Evolutionary conservation across 2,797 vertebrate species (phyloP).

Genomic region (Calcarius lapponicus): DNA sequence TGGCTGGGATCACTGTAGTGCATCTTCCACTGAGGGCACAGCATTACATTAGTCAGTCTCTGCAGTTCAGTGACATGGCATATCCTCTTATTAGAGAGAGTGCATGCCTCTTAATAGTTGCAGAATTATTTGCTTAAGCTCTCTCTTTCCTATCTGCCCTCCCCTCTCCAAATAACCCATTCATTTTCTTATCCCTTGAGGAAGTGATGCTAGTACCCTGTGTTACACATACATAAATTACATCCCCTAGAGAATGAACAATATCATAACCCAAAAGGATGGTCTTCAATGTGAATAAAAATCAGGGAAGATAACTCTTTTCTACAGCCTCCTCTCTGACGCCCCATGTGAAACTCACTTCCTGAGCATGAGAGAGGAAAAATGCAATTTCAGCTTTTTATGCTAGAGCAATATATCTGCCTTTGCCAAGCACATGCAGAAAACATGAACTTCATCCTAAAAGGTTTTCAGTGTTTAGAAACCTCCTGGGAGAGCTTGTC

Average conservation of each 20-base stretch:
- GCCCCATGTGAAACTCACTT: background rate
- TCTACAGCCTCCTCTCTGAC: constrained; percentile 21
- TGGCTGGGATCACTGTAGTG: constrained; percentile 21
- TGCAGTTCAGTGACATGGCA: constrained; percentile 54
- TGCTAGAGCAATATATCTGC: constrained; percentile 17
- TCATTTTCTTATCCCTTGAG: constrained; percentile 27
- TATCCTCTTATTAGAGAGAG: constrained; percentile 36
- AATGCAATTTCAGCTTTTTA: constrained; percentile 66
- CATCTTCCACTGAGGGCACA: background rate
- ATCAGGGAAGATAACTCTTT: constrained; percentile 56
- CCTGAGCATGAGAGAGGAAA: background rate
- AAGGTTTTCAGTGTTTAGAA: constrained; percentile 66
- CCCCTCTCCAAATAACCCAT: background rate
- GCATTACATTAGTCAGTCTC: constrained; percentile 32
- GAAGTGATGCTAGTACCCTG: background rate
- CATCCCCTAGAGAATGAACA: constrained; percentile 46
- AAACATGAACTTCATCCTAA: constrained; percentile 51
- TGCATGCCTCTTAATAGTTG: background rate
- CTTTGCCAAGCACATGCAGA: constrained; percentile 21
- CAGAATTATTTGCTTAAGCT: constrained; percentile 42
- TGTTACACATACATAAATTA: background rate
- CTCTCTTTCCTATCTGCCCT: background rate
- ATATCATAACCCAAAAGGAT: constrained; percentile 28
- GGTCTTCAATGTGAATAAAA: constrained; percentile 47
- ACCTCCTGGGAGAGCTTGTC: constrained; percentile 52